Base-by-base conservation (phyloP, 2,888 invertebrate species). In the Dynastes tityus region DNA sequence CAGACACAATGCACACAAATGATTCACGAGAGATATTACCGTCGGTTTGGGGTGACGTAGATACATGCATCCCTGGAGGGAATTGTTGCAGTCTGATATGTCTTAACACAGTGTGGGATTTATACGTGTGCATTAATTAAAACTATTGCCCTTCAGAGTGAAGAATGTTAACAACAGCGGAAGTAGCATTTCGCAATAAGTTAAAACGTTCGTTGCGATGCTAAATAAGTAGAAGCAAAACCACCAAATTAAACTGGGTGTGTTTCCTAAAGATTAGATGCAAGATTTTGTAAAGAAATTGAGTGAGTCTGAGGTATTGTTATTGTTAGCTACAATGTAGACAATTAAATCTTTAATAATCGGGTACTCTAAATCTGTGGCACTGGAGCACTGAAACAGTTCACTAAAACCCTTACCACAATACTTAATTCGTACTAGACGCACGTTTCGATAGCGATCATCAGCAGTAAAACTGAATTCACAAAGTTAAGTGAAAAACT, bases 21-120 rank as follows among this genome's bases (percentile, higher is more conserved):
- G 73, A 74, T 74, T 74, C 73, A 74, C 73, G 40, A 27, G 45
- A 27, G 61, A 73, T 45, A 45, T 51, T 58, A 58, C 22, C 68
- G 27, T 51, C 13, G 61, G 73, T 61, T 63, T 11, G 27, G 58
- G 11, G 29, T 74, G 73, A 61, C 61, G 16, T 37, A 61, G 40
- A 68, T 51, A 51, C 8, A 67, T 67, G 71, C 37, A 32, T 55
- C 45, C 29, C 73, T 45, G 13, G 3, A 45, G 9, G 61, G 49
- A 40, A 61, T 74, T 13, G 49, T 40, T 61, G 45, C 58, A 40
- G 45, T 74, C 49, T 61, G 45, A 61, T 49, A 61, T 27, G 61
- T 58, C 73, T 74, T 61, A 68, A 29, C 61, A n/a, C n/a, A 61
- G 27, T 13, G 45, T n/a, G n/a, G 63, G 45, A 74, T 74, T 74